phyloP scores from a whole-genome alignment of 2,797 vertebrate genomes.

The Pteropus rufus region DNA sequence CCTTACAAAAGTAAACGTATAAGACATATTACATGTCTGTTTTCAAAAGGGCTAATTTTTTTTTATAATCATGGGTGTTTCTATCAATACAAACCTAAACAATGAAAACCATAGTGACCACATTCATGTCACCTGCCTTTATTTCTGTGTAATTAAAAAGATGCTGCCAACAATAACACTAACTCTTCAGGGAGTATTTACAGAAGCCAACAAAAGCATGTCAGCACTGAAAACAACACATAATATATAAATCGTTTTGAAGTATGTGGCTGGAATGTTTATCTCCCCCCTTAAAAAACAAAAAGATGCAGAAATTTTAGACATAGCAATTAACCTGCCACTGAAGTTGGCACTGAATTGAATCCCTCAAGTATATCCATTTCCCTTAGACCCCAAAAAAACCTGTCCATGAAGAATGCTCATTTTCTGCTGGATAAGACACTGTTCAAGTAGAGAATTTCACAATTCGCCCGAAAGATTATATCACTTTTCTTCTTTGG shows the following conservation, averaged over 20 bases:
- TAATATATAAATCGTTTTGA: neutral
- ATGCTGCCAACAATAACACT: neutral
- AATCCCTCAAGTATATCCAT: neutral
- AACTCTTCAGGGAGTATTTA: neutral
- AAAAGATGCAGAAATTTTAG: neutral
- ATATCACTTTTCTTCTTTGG: slow-evolving; percentile 55
- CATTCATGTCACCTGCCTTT: neutral
- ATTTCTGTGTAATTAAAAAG: slow-evolving; percentile 36
- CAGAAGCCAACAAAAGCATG: neutral
- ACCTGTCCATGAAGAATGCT: neutral
- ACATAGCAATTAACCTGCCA: slow-evolving; percentile 25
- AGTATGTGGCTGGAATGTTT: neutral
- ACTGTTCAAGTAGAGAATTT: neutral
- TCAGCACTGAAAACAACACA: neutral
- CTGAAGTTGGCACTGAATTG: neutral
- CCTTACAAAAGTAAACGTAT: neutral
- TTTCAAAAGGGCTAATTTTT: neutral
- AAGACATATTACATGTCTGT: neutral
- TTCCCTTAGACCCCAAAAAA: neutral
- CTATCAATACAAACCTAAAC: neutral
- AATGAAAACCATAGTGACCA: neutral
- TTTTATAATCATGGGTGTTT: neutral
- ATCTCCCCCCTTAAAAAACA: neutral
- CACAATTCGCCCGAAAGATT: slow-evolving; percentile 31
- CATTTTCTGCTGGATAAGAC: neutral